These are phyloP conservation scores for Eilema sororculum DNA, from an alignment of 2,888 invertebrate genomes.

Conservation along the genomic window DNA sequence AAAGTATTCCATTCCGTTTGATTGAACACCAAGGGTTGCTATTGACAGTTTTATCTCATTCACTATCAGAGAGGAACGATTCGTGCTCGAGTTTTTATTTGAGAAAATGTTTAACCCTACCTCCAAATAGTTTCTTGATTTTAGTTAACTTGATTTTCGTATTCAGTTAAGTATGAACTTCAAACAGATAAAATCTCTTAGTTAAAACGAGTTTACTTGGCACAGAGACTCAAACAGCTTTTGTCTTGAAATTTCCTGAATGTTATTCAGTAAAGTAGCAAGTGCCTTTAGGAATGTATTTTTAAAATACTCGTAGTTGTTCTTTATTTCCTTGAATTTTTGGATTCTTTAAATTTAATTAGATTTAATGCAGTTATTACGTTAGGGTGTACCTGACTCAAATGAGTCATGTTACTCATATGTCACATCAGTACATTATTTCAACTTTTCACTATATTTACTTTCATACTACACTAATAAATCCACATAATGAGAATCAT, in stretches of 20 bases:
- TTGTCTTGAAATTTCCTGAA: background rate
- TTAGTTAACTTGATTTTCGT: slow-evolving; percentile 27
- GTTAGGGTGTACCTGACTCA: no score
- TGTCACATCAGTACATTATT: no score
- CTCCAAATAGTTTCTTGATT: slow-evolving; percentile 32
- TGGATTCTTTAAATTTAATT: background rate
- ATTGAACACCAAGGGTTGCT: slow-evolving; percentile 58
- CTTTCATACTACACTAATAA: background rate
- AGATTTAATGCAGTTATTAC: no score
- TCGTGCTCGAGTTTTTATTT: slow-evolving; percentile 54
- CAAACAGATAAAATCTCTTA: slow-evolving; percentile 1
- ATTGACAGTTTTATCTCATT: slow-evolving; percentile 65
- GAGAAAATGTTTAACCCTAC: slow-evolving; percentile 43
- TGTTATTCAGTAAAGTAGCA: background rate
- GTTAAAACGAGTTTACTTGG: background rate
- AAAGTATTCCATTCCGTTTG: slow-evolving; percentile 51
- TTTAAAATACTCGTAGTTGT: background rate
- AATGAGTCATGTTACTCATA: no score
- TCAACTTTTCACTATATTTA: background rate
- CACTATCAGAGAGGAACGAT: slow-evolving; percentile 58
- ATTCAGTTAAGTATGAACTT: background rate
- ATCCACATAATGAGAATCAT: background rate
- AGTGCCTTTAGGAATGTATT: background rate
- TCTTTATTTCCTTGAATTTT: background rate
- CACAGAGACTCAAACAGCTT: background rate